These are phyloP conservation scores for Tenebrosternarchus preto DNA, from an alignment of 2,113 vertebrate genomes.

Conservation along the genomic window DNA sequence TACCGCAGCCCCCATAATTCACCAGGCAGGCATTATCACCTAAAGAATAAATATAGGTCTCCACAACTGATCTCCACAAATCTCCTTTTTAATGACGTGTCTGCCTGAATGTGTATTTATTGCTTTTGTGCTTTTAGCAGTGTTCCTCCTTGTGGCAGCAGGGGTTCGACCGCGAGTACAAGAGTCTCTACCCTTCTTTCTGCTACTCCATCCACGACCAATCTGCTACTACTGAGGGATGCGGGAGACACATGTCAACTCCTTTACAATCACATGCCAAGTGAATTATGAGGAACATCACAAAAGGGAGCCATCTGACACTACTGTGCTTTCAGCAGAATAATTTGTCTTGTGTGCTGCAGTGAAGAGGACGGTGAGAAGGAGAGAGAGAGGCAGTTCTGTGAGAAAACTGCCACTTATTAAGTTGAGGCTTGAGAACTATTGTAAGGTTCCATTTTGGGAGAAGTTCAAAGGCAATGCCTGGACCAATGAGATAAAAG, in stretches of 20 bases:
- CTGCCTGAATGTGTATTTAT: conserved; percentile 48
- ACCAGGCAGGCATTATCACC: conserved; percentile 92
- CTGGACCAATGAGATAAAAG: conserved; percentile 77
- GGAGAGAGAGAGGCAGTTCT: conserved; percentile 25
- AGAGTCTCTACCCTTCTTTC: conserved; percentile 35
- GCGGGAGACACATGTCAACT: conserved; percentile 26
- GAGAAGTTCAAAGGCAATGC: conserved; percentile 60
- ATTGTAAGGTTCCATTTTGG: conserved; percentile 68
- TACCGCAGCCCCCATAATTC: conserved; percentile 94
- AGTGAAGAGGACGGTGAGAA: conserved; percentile 30
- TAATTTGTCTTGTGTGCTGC: conserved; percentile 68
- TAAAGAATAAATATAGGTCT: conserved; percentile 70
- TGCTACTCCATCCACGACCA: conserved; percentile 51
- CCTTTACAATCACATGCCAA: conserved; percentile 57
- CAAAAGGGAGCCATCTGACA: conserved; percentile 64
- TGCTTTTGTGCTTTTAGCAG: conserved; percentile 25
- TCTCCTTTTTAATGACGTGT: conserved; percentile 46
- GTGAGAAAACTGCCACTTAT: conserved; percentile 56
- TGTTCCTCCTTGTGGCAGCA: conserved; percentile 38
- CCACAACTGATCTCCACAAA: conserved; percentile 58
- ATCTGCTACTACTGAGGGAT: conserved; percentile 46
- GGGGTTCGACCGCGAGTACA: conserved; percentile 22
- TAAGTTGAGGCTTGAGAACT: conserved; percentile 63
- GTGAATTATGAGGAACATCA: conserved; percentile 60
- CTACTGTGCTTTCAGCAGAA: conserved; percentile 62